Percentiles rank a stretch among this genome's conserved stretches.
phyloP scores from a whole-genome alignment of 2,888 invertebrate genomes.

The Lordiphosa andalusiaca region DNA sequence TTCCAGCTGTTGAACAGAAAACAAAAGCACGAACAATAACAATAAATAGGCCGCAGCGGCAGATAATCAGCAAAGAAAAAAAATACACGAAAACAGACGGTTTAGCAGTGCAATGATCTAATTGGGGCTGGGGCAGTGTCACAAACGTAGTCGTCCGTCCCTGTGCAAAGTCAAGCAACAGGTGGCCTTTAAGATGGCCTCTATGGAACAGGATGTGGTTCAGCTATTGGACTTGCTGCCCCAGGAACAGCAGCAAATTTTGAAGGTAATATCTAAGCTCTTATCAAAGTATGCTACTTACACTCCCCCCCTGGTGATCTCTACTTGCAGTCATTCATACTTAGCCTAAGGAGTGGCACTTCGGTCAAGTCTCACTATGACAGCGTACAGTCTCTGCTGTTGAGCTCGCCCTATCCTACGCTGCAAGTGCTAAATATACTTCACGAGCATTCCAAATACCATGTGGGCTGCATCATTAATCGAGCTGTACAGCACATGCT shows the following conservation, averaged over 20 bases:
- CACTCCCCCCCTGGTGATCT: not conserved
- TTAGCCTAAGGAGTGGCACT: constrained; percentile 27
- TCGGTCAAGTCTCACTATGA: constrained; percentile 23
- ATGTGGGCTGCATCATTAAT: constrained; percentile 41
- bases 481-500: constrained; percentile 45
- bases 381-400: constrained; percentile 34
- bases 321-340: constrained; percentile 39
- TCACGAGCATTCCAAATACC: constrained; percentile 40
- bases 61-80: too few species aligned
- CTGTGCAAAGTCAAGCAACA: too few species aligned
- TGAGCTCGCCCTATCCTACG: constrained; percentile 53
- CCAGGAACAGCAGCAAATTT: constrained; percentile 40
- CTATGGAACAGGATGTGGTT: too few species aligned
- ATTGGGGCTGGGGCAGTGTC: too few species aligned
- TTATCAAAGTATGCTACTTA: too few species aligned
- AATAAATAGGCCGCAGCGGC: too few species aligned
- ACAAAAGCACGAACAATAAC: too few species aligned
- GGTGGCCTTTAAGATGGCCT: too few species aligned
- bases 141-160: too few species aligned
- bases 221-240: constrained; percentile 49
- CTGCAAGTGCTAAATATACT: constrained; percentile 53
- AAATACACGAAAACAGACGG: too few species aligned
- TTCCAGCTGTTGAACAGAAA: too few species aligned
- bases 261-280: constrained; percentile 43
- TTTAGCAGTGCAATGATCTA: too few species aligned